Conservation (phyloP, 1,140 invertebrate species). For the Leguminivora glycinivorella region DNA sequence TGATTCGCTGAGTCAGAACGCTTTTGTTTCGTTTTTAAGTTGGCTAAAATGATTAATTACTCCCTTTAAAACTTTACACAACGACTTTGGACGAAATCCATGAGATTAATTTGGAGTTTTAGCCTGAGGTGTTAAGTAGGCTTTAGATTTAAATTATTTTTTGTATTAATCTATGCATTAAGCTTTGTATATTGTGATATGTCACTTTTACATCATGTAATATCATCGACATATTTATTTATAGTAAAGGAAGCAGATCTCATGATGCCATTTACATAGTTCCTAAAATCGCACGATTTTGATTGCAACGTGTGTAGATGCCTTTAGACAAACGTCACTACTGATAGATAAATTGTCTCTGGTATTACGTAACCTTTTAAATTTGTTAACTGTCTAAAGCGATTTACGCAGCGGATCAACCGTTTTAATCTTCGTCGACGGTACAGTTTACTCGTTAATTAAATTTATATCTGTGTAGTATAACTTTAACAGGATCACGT, state of each 20-base stretch:
- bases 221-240: too few species aligned
- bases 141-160: too few species aligned
- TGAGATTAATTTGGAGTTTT: not conserved
- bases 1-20: not conserved
- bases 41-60: not conserved
- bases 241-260: too few species aligned
- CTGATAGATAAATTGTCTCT: too few species aligned
- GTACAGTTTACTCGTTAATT: not conserved
- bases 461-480: not conserved
- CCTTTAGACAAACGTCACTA: too few species aligned
- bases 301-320: too few species aligned
- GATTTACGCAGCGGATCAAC: not conserved
- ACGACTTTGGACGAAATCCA: not conserved
- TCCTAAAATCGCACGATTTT: too few species aligned
- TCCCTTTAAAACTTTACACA: not conserved
- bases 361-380: not conserved
- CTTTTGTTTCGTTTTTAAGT: conserved; percentile 1
- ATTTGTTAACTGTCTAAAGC: not conserved
- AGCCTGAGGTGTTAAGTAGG: not conserved
- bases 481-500: not conserved
- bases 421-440: not conserved
- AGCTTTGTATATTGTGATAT: too few species aligned
- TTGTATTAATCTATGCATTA: too few species aligned
- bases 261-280: too few species aligned
- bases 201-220: too few species aligned